Evolutionary conservation across 2,113 vertebrate species (phyloP).

Genomic region (Gnathonemus longibarbis): DNA sequence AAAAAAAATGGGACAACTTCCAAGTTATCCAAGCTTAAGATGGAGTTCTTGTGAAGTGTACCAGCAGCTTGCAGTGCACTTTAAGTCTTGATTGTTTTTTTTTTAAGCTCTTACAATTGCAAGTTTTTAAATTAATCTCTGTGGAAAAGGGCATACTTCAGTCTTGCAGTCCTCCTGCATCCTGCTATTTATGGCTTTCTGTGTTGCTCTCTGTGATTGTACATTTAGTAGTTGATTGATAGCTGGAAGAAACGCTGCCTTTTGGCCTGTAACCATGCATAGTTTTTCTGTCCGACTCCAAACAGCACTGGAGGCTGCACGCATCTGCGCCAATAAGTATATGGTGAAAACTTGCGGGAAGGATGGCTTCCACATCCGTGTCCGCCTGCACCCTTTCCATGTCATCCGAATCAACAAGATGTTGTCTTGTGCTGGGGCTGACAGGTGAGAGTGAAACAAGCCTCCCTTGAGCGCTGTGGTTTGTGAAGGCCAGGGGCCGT

Average conservation of each 20-base stretch:
- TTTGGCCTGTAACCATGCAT: not conserved
- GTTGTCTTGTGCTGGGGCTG: conserved; percentile 86
- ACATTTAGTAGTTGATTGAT: not conserved
- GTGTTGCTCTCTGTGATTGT: not conserved
- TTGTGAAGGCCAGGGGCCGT: not conserved
- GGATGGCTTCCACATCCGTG: conserved; percentile 87
- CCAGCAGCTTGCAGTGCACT: not conserved
- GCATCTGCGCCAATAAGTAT: conserved; percentile 86
- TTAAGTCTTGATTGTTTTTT: not conserved
- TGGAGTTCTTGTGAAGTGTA: not conserved
- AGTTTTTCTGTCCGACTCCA: not conserved
- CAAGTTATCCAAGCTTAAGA: not conserved
- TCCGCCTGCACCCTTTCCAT: conserved; percentile 86
- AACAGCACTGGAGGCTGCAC: conserved; percentile 78
- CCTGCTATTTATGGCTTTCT: not conserved
- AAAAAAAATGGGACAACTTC: not conserved
- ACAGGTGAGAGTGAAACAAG: conserved; percentile 62
- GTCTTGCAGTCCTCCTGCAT: not conserved
- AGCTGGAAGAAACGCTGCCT: not conserved
- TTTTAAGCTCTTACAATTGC: not conserved
- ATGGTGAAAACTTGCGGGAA: conserved; percentile 96
- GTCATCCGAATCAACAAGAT: conserved; percentile 96
- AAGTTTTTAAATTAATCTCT: not conserved
- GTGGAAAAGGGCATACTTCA: not conserved
- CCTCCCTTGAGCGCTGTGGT: not conserved